phyloP scores from a whole-genome alignment of 2,888 invertebrate species.

The Tetheella fluctuosa region DNA sequence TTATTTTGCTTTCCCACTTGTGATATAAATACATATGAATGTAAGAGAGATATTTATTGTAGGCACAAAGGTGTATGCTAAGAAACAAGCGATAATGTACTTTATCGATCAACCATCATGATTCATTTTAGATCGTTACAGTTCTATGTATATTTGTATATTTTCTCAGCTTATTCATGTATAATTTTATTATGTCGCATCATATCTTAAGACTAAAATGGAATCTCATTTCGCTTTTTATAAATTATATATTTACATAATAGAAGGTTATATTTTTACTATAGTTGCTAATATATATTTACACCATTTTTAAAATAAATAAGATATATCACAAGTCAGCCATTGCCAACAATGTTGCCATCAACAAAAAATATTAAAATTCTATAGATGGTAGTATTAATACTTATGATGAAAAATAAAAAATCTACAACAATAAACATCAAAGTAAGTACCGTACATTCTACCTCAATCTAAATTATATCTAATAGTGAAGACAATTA shows the following conservation, averaged over 20 bases:
- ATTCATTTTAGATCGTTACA: not conserved
- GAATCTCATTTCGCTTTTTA: conserved; percentile 23
- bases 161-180: not conserved
- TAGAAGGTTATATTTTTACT: not conserved
- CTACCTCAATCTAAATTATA: not conserved
- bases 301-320: not conserved
- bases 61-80: not conserved
- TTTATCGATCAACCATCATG: not conserved
- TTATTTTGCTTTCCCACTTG: not conserved
- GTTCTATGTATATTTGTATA: not conserved
- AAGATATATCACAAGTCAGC: not conserved
- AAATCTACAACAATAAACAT: not conserved
- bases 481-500: not conserved
- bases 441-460: too few species aligned
- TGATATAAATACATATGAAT: not conserved
- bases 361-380: not conserved
- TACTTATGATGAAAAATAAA: not conserved
- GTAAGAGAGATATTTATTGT: conserved; percentile 3
- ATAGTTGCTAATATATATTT: not conserved
- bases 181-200: not conserved
- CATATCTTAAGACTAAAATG: conserved; percentile 16
- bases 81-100: conserved; percentile 2
- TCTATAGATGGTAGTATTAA: too few species aligned
- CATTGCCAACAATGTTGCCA: not conserved
- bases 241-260: conserved; percentile 3